phyloP scores from a whole-genome alignment of 2,888 invertebrate genomes.

The Amphipoea lucens region DNA sequence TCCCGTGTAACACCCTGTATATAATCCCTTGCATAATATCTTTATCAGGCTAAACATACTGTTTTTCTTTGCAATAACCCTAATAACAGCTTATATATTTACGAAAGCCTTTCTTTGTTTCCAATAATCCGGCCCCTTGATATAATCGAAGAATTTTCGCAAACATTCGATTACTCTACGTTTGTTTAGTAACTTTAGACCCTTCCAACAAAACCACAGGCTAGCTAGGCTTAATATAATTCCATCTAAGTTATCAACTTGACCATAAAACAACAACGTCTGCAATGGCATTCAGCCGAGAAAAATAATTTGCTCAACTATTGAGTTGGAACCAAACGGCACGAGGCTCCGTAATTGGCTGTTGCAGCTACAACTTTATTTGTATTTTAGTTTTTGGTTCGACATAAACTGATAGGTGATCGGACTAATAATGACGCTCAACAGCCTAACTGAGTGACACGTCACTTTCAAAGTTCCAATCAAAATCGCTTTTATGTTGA shows the following conservation, averaged over 20 bases:
- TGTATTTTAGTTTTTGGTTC: neutral
- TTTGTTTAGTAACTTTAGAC: no score
- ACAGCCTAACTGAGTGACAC: neutral
- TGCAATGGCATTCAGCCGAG: slow-evolving; percentile 21
- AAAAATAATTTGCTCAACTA: slow-evolving; percentile 29
- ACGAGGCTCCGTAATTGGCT: slow-evolving; percentile 7
- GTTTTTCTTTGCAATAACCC: neutral
- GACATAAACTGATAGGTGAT: neutral
- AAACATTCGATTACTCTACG: neutral
- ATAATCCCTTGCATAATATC: neutral
- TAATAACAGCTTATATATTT: no score
- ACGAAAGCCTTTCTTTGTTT: neutral
- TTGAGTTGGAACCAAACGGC: slow-evolving; percentile 10
- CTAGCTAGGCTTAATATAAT: neutral
- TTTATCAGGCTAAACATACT: neutral
- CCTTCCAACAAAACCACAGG: neutral
- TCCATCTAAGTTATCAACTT: neutral
- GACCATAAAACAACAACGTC: neutral
- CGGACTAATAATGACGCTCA: neutral
- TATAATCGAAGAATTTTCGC: neutral
- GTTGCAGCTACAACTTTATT: neutral
- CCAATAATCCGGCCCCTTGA: neutral
- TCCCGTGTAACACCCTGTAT: no score
- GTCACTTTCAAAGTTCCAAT: neutral
- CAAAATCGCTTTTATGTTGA: neutral